Evolutionary conservation across 2,797 vertebrate genomes (phyloP), one percentile per base, ranked within the genome.

Genomic region (Coregonus sp.): DNA sequence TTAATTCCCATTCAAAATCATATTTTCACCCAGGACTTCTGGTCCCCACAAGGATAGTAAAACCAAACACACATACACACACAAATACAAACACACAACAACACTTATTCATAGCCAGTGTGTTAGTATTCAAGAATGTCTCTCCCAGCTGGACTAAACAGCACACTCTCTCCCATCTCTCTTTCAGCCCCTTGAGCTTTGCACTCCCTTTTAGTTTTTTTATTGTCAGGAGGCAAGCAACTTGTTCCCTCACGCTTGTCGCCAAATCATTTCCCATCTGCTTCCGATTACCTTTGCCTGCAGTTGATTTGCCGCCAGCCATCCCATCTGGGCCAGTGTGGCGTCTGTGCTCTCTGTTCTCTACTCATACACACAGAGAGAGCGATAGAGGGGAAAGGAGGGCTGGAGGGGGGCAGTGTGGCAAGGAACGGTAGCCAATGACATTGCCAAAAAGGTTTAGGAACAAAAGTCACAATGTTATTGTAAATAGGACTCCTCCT

Each of bases 231-330:
- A 93, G 88, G 93, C 88, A 47, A 47, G 40, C 82, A 91, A 94
- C 95, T 94, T 94, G 92, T 92, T 93, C 92, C 91, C 90, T 92
- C 91, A 88, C 91, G 93, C 92, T 92, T 91, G 90, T 93, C 93
- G 94, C 92, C 93, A 88, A 92, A 94, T 94, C 87, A 82, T 93
- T 93, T 92, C 91, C 94, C 96, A 96, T 96, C 95, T 97, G 96
- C 94, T 96, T 95, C 93, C 93, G 91, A 97, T 97, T 97, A 96
- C 93, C 93, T 94, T 96, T 95, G 94, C 92, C 92, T 94, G 88
- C 90, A 94, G 88, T 95, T 94, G 95, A 93, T 93, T 88, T 82
- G 80, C 84, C 56, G 91, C 93, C 94, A 94, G 92, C 89, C 92
- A 93, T 59, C 59, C 86, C 84, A 85, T 93, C 93, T 92, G 92